A percentile compares a stretch with the other conserved stretches of the same genome.
Evolutionary conservation across 2,797 vertebrate species (phyloP).

Genomic region (Chaenodraco wilsoni): DNA sequence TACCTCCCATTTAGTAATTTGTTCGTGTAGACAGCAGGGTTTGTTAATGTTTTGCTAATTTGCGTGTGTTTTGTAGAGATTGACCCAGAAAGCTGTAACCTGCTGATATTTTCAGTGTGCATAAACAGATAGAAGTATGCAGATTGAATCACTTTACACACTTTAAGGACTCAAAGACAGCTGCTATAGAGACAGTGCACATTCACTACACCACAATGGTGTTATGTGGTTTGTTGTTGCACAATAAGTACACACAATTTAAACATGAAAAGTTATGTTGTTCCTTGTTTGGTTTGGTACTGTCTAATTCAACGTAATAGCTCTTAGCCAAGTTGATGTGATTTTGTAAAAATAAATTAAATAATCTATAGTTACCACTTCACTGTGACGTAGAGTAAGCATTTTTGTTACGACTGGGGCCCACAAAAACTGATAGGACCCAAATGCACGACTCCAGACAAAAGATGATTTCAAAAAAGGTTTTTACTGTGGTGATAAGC

Average conservation of each 20-base stretch:
- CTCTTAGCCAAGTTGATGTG: conserved; percentile 25
- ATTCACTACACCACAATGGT: neutral
- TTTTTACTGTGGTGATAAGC: too few species aligned
- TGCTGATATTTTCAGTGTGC: conserved; percentile 27
- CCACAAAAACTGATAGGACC: too few species aligned
- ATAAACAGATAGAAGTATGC: neutral
- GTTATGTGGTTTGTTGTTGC: too few species aligned
- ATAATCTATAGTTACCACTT: neutral
- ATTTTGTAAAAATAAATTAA: conserved; percentile 21
- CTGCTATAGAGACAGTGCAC: neutral
- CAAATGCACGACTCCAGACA: too few species aligned
- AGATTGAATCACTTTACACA: neutral
- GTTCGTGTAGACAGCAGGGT: conserved; percentile 6
- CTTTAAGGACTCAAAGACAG: neutral
- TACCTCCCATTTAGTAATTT: conserved; percentile 30
- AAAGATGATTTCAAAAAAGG: too few species aligned
- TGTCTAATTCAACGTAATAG: conserved; percentile 35
- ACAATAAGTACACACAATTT: neutral
- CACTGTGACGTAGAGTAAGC: too few species aligned
- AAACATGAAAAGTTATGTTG: neutral
- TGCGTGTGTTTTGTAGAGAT: conserved; percentile 4
- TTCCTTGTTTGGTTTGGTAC: neutral
- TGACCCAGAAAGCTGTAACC: conserved; percentile 14
- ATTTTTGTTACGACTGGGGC: too few species aligned
- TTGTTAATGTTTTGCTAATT: conserved; percentile 16